Conservation (phyloP, 2,888 invertebrate genomes). For the Scaeva pyrastri region DNA sequence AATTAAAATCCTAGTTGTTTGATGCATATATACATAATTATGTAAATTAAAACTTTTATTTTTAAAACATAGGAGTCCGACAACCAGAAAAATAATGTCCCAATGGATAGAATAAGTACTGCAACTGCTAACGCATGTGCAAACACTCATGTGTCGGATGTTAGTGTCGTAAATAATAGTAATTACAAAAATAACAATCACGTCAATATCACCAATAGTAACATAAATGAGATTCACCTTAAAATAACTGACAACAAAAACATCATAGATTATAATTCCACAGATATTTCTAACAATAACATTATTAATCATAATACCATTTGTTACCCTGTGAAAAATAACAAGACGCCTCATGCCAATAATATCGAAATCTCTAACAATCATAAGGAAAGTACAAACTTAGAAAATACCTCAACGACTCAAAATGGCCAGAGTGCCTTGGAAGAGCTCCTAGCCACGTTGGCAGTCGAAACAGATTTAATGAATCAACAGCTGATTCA, state of each 20-base stretch:
- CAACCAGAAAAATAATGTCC: slow-evolving; percentile 68
- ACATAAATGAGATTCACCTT: slow-evolving; percentile 54
- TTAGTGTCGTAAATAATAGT: slow-evolving; percentile 50
- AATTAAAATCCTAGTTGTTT: no score
- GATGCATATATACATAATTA: no score
- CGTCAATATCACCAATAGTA: slow-evolving; percentile 53
- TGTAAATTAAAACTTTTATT: slow-evolving; percentile 47
- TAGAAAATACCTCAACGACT: slow-evolving; percentile 57
- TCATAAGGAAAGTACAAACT: slow-evolving; percentile 57
- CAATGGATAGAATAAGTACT: slow-evolving; percentile 58
- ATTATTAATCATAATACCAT: slow-evolving; percentile 67
- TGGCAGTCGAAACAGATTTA: slow-evolving; percentile 76
- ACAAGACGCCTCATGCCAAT: slow-evolving; percentile 54
- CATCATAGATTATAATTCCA: slow-evolving; percentile 64
- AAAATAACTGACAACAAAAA: slow-evolving; percentile 63
- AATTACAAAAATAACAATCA: slow-evolving; percentile 51
- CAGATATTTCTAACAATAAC: slow-evolving; percentile 68
- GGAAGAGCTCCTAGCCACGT: slow-evolving; percentile 77
- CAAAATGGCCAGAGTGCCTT: slow-evolving; percentile 76
- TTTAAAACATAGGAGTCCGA: slow-evolving; percentile 76
- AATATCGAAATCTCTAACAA: slow-evolving; percentile 50
- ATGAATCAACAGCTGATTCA: slow-evolving; percentile 75
- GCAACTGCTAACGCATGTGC: slow-evolving; percentile 64
- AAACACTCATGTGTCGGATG: slow-evolving; percentile 60
- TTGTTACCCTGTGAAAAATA: slow-evolving; percentile 58